Percentiles rank a stretch among this genome's conserved stretches.
phyloP scores from a whole-genome alignment of 2,888 invertebrate species.

The Troides oblongomaculatus region DNA sequence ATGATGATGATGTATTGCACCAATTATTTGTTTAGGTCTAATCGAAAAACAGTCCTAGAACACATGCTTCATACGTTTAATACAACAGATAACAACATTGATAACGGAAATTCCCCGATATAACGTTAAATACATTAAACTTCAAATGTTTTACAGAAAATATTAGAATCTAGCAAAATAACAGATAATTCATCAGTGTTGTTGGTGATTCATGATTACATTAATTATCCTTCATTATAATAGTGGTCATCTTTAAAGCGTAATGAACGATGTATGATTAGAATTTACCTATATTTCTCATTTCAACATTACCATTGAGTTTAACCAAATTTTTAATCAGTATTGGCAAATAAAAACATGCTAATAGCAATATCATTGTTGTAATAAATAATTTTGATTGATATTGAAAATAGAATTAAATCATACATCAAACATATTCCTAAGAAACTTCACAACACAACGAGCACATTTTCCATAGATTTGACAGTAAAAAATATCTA shows the following conservation, averaged over 20 bases:
- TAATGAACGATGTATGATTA: too few relatives aligned
- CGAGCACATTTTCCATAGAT: too few relatives aligned
- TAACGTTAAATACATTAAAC: conserved; percentile 3
- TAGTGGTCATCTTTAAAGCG: too few relatives aligned
- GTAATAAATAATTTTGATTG: background rate
- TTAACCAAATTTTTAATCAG: background rate
- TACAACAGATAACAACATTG: conserved; percentile 11
- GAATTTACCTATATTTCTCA: too few relatives aligned
- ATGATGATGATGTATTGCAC: background rate
- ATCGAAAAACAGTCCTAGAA: background rate
- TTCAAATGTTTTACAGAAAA: background rate
- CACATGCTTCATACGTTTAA: conserved; percentile 10
- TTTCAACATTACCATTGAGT: too few relatives aligned
- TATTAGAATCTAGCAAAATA: background rate
- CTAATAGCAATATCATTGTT: background rate
- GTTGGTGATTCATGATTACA: too few relatives aligned
- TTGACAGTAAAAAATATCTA: too few relatives aligned
- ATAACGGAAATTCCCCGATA: conserved; percentile 24
- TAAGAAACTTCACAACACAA: too few relatives aligned
- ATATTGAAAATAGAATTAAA: background rate
- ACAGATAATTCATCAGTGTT: too few relatives aligned
- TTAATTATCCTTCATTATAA: too few relatives aligned
- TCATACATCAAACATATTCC: too few relatives aligned
- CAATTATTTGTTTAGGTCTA: conserved; percentile 18
- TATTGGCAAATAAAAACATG: background rate